phyloP scores from a whole-genome alignment of 2,113 vertebrate species.

The Sinocyclocheilus grahami region DNA sequence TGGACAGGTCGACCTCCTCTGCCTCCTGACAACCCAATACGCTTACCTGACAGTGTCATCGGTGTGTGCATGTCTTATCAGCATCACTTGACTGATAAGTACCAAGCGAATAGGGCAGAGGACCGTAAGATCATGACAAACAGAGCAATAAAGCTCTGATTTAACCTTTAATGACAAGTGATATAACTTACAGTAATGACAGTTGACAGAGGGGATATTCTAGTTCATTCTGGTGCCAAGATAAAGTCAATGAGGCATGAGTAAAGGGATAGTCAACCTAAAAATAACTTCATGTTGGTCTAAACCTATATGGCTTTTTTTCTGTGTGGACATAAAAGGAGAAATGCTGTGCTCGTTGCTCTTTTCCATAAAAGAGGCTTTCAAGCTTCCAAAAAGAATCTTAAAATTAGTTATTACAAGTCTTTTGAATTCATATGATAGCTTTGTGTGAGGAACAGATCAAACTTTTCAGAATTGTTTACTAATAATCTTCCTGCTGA shows the following conservation, averaged over 20 bases:
- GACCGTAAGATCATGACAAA: slow-evolving; percentile 54
- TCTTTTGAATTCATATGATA: neutral
- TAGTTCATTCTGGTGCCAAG: slow-evolving; percentile 35
- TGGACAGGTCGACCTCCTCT: slow-evolving; percentile 81
- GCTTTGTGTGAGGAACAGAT: too few species aligned
- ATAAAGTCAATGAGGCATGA: slow-evolving; percentile 54
- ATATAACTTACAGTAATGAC: slow-evolving; percentile 55
- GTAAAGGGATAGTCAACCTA: neutral
- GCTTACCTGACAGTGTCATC: slow-evolving; percentile 77
- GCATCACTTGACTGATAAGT: slow-evolving; percentile 68
- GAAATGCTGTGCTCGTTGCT: neutral
- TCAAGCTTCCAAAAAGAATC: neutral
- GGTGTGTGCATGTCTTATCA: slow-evolving; percentile 72
- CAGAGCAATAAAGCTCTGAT: slow-evolving; percentile 62
- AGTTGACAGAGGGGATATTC: slow-evolving; percentile 20
- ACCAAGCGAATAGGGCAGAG: slow-evolving; percentile 58
- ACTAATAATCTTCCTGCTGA: too few species aligned
- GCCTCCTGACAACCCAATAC: slow-evolving; percentile 70
- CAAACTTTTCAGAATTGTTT: too few species aligned
- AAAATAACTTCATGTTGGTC: neutral
- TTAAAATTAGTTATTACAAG: neutral
- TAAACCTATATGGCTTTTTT: neutral
- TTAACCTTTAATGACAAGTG: slow-evolving; percentile 28
- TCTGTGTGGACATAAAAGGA: neutral
- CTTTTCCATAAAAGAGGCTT: neutral